A percentile compares a stretch with the other conserved stretches of the same genome.
Evolutionary conservation across 2,797 vertebrate species (phyloP).

Genomic region (Staurois parvus): DNA sequence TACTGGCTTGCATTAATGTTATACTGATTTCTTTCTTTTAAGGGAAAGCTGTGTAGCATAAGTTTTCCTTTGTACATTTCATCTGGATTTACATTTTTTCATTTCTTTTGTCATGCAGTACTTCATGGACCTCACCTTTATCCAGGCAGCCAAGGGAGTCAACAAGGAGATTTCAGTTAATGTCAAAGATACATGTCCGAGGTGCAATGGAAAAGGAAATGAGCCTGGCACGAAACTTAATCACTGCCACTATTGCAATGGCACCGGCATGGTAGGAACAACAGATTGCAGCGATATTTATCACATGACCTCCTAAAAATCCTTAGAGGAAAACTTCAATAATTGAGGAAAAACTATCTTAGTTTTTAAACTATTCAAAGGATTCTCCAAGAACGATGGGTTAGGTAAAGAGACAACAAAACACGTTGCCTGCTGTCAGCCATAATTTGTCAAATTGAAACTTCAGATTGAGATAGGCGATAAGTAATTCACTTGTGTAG

Average conservation of each 20-base stretch:
- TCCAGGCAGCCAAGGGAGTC: conserved; percentile 94
- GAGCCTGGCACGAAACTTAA: conserved; percentile 92
- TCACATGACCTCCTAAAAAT: too few species aligned
- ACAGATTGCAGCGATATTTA: too few species aligned
- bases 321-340: too few species aligned
- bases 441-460: not conserved
- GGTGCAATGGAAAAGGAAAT: conserved; percentile 88
- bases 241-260: conserved; percentile 90
- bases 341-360: too few species aligned
- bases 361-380: not conserved
- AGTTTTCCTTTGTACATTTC: not conserved
- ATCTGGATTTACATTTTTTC: not conserved
- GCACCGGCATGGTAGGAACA: conserved; percentile 91
- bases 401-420: not conserved
- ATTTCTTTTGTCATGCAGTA: conserved; percentile 76
- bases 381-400: not conserved
- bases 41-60: not conserved
- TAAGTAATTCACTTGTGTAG: too few species aligned
- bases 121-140: conserved; percentile 95
- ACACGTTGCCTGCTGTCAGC: too few species aligned
- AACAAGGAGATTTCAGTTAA: conserved; percentile 93
- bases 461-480: too few species aligned
- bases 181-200: conserved; percentile 85
- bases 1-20: too few species aligned
- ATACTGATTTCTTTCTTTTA: too few species aligned